A percentile compares a stretch with the other conserved stretches of the same genome.
Conservation (phyloP, 2,113 vertebrate genomes). For the Okapia johnstoni region DNA sequence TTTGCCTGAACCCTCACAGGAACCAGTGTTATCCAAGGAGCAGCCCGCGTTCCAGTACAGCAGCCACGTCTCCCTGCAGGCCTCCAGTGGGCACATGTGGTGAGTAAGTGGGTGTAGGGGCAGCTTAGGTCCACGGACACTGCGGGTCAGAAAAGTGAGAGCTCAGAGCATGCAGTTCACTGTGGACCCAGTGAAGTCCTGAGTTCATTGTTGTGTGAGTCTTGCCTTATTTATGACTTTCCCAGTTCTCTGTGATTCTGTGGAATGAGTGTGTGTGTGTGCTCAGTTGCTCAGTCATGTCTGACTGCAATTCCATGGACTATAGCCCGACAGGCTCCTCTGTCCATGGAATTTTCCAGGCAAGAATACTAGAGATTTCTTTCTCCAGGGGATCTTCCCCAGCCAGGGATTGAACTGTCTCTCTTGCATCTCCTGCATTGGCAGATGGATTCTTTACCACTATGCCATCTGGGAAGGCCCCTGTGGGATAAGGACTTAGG, state of each 20-base stretch:
- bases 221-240: background rate
- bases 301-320: background rate
- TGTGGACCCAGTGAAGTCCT: background rate
- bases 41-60: constrained; percentile 99
- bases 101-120: constrained; percentile 74
- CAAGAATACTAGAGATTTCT: background rate
- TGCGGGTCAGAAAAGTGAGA: background rate
- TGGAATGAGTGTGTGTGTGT: background rate
- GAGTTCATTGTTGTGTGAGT: background rate
- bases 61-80: constrained; percentile 97
- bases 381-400: background rate
- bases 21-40: constrained; percentile 97
- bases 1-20: constrained; percentile 77
- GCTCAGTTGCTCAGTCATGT: background rate
- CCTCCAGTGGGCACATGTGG: constrained; percentile 99
- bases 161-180: background rate
- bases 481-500: background rate
- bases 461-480: background rate
- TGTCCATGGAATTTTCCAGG: background rate
- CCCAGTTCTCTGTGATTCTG: background rate
- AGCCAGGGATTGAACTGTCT: background rate
- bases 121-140: accelerated
- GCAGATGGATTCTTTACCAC: background rate
- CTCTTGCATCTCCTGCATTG: background rate
- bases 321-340: background rate